Evolutionary conservation across 2,797 vertebrate species (phyloP).

Genomic region (Leptoclinus maculatus): DNA sequence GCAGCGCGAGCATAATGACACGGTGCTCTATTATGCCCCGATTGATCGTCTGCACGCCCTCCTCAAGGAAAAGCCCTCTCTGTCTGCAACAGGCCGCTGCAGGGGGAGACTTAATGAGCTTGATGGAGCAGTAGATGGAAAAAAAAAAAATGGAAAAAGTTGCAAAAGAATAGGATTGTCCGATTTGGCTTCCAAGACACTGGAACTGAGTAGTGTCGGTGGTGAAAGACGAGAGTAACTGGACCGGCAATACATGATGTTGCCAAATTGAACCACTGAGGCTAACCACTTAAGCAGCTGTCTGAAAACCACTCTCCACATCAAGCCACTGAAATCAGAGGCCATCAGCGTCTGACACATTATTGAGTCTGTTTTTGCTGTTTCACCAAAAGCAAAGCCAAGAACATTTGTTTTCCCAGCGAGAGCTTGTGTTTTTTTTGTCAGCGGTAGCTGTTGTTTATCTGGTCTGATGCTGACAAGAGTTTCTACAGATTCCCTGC

Average conservation of each 20-base stretch:
- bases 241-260: constrained; percentile 21
- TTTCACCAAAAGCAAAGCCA: neutral
- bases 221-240: constrained; percentile 21
- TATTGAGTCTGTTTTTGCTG: constrained; percentile 9
- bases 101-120: constrained; percentile 23
- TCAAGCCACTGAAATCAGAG: constrained; percentile 38
- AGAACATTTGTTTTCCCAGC: constrained; percentile 16
- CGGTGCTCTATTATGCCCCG: constrained; percentile 78
- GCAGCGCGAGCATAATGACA: constrained; percentile 67
- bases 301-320: constrained; percentile 49
- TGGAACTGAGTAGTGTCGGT: constrained; percentile 3
- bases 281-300: constrained; percentile 54
- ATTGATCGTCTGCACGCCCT: constrained; percentile 71
- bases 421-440: neutral
- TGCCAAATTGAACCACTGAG: constrained; percentile 55
- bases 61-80: constrained; percentile 14
- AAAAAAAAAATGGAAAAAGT: neutral
- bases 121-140: constrained; percentile 2
- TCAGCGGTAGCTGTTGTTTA: constrained; percentile 30
- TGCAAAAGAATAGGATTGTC: neutral
- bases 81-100: constrained; percentile 18
- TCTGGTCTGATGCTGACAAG: constrained; percentile 8
- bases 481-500: constrained; percentile 7
- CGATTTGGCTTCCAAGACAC: constrained; percentile 1
- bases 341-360: constrained; percentile 7